These are phyloP conservation scores for Charanyca ferruginea DNA, from an alignment of 2,888 invertebrate genomes.

Conservation along the genomic window DNA sequence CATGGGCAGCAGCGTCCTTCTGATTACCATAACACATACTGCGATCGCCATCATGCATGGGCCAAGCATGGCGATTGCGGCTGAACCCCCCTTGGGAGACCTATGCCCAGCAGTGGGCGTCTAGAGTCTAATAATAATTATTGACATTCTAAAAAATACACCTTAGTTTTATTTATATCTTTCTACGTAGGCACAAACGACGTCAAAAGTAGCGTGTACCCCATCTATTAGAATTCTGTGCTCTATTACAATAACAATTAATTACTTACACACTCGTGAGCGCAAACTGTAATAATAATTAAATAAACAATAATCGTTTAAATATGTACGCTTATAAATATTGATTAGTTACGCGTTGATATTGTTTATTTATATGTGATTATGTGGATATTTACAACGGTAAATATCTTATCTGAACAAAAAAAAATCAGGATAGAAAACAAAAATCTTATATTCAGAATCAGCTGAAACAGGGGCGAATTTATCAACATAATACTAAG, in stretches of 20 bases:
- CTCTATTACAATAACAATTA: constrained; percentile 26
- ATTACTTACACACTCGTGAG: constrained; percentile 10
- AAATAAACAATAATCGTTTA: constrained; percentile 28
- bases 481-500: background rate
- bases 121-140: background rate
- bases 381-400: background rate
- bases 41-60: too few species aligned
- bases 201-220: constrained; percentile 13
- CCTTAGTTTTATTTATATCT: background rate
- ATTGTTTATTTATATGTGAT: background rate
- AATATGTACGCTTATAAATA: constrained; percentile 30
- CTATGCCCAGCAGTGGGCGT: too few species aligned
- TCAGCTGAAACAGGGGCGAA: background rate
- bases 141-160: background rate
- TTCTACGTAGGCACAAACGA: constrained; percentile 3
- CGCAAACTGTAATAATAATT: constrained; percentile 21
- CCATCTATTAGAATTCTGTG: constrained; percentile 28
- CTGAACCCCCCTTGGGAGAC: too few species aligned
- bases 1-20: too few species aligned
- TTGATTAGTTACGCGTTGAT: constrained; percentile 23
- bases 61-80: too few species aligned
- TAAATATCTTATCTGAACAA: background rate
- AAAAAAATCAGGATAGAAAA: background rate
- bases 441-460: background rate
- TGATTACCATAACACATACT: too few species aligned